These are phyloP conservation scores for Platygyra sinensis DNA, from an alignment of 64 coral and sea anemone species.

Conservation along the genomic window DNA sequence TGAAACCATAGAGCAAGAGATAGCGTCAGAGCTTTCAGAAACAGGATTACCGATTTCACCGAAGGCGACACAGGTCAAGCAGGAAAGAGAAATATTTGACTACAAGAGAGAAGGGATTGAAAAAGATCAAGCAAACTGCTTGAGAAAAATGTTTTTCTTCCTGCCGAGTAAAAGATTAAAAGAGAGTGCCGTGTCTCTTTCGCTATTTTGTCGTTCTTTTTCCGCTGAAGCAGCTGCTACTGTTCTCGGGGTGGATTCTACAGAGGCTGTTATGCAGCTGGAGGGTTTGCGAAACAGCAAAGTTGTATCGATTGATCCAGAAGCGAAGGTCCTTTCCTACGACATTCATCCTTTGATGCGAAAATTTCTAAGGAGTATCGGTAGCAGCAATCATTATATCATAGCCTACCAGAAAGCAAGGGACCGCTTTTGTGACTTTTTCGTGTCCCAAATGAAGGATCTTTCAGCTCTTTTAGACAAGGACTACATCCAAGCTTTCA, in stretches of 20 bases:
- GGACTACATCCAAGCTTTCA: not conserved
- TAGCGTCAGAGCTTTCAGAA: not conserved
- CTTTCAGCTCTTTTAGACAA: not conserved
- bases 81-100: not conserved
- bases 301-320: not conserved
- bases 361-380: not conserved
- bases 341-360: slow-evolving; percentile 4
- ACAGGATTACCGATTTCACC: not conserved
- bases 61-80: not conserved
- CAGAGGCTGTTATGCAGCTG: not conserved
- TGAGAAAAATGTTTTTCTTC: slow-evolving; percentile 9
- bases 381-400: not conserved
- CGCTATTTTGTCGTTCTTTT: not conserved
- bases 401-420: not conserved
- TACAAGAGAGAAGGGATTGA: not conserved
- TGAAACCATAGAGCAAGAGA: slow-evolving; percentile 21
- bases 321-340: not conserved
- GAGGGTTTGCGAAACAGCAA: not conserved
- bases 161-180: not conserved
- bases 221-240: not conserved
- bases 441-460: not conserved
- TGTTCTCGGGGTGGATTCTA: not conserved
- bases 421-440: not conserved
- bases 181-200: not conserved
- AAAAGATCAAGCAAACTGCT: not conserved